Evolutionary conservation across 2,888 invertebrate species (phyloP).

Genomic region (Atherix ibis): DNA sequence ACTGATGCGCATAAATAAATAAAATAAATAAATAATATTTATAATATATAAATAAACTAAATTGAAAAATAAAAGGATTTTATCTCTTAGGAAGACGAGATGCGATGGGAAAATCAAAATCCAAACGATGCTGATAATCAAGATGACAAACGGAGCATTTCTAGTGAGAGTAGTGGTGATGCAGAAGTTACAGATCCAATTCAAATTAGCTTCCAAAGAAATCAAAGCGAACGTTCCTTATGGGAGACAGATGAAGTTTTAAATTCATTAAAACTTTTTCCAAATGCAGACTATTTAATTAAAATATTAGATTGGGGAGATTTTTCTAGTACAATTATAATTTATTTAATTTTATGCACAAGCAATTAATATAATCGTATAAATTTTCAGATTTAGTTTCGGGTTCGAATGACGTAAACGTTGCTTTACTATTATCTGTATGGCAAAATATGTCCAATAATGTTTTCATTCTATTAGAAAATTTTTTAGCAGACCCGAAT

Average conservation of each 20-base stretch:
- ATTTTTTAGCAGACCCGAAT: conserved; percentile 40
- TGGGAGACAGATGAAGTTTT: conserved; percentile 28
- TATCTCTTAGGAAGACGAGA: conserved; percentile 25
- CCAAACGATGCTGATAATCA: conserved; percentile 17
- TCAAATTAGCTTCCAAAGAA: conserved; percentile 23
- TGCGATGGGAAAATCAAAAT: conserved; percentile 22
- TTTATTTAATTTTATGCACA: not conserved
- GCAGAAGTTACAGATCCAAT: conserved; percentile 26
- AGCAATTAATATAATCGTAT: not conserved
- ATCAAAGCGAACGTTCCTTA: conserved; percentile 24
- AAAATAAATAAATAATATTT: too few relatives aligned
- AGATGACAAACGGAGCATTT: conserved; percentile 28
- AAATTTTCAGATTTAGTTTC: not conserved
- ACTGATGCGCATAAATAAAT: too few relatives aligned
- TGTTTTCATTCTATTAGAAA: conserved; percentile 20
- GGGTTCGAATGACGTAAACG: conserved; percentile 21
- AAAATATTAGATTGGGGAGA: conserved; percentile 22
- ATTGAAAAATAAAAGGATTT: too few relatives aligned
- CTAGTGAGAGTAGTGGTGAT: conserved; percentile 28
- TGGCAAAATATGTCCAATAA: conserved; percentile 24
- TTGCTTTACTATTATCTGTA: conserved; percentile 25
- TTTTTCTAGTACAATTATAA: conserved; percentile 18
- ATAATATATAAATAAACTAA: too few relatives aligned
- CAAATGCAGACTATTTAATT: conserved; percentile 20
- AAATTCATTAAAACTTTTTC: conserved; percentile 19